phyloP scores from a whole-genome alignment of 1,140 invertebrate genomes.

The Lutraria rhynchaena region DNA sequence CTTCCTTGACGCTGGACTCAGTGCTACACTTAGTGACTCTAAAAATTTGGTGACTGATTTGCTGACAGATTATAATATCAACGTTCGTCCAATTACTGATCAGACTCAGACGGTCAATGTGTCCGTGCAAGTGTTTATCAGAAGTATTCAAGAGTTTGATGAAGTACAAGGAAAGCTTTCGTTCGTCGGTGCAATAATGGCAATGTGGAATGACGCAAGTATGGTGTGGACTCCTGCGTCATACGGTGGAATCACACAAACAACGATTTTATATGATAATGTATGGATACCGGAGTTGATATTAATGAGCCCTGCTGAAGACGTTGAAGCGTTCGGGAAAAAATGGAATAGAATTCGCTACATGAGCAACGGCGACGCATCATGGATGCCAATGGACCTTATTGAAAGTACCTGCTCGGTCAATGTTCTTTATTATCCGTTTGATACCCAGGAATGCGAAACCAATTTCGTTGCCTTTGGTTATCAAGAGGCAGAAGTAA shows the following conservation, averaged over 20 bases:
- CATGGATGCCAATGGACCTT: slow-evolving; percentile 9
- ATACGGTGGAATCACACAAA: slow-evolving; percentile 1
- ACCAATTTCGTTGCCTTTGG: background rate
- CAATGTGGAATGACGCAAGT: background rate
- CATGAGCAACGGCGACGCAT: background rate
- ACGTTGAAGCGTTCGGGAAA: slow-evolving; percentile 12
- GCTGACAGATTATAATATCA: slow-evolving; percentile 21
- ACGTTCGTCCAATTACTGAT: slow-evolving; percentile 34
- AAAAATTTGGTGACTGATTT: slow-evolving; percentile 9
- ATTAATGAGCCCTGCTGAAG: background rate
- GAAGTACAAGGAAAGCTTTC: slow-evolving; percentile 26
- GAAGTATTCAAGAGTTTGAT: slow-evolving; percentile 31
- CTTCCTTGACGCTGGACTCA: background rate
- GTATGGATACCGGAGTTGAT: slow-evolving; percentile 23
- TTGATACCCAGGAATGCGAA: background rate
- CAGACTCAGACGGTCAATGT: slow-evolving; percentile 26
- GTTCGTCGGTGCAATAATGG: slow-evolving; percentile 13
- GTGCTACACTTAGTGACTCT: slow-evolving; percentile 19
- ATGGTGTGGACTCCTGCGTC: background rate
- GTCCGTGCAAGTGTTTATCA: background rate
- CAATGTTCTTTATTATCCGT: slow-evolving; percentile 1
- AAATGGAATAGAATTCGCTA: slow-evolving; percentile 2
- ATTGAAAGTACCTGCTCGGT: slow-evolving; percentile 15
- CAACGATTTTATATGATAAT: background rate
- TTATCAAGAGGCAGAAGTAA: slow-evolving; percentile 4